Percentiles rank a stretch among this genome's conserved stretches.
Evolutionary conservation across 2,113 vertebrate genomes (phyloP).

Genomic region (Pelecanus crispus): DNA sequence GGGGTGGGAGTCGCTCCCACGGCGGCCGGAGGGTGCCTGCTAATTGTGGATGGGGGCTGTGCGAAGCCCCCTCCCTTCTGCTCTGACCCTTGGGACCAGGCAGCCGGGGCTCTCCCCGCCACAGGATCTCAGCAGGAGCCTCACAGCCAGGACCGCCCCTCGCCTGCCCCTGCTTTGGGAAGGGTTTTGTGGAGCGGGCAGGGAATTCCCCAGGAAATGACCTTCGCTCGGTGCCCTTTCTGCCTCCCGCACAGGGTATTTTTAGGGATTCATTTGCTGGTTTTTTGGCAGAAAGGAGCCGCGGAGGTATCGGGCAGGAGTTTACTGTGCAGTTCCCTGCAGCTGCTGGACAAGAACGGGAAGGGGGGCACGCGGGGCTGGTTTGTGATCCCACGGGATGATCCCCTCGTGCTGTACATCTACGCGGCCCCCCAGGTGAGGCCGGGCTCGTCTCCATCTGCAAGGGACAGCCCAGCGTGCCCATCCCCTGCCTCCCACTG

Average conservation of each 20-base stretch:
- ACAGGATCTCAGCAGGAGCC: neutral
- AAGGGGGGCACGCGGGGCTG: conserved; percentile 59
- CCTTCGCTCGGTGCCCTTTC: accelerated
- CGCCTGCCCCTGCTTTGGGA: neutral
- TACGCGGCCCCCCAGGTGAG: conserved; percentile 76
- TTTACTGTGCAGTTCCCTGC: conserved; percentile 75
- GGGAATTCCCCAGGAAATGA: neutral
- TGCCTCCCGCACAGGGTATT: neutral
- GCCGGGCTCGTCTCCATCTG: accelerated
- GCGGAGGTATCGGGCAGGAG: conserved; percentile 34
- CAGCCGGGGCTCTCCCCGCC: neutral
- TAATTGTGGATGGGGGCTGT: neutral
- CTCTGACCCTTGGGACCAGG: neutral
- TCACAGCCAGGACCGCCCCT: neutral
- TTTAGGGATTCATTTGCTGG: neutral
- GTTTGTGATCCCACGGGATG: conserved; percentile 71
- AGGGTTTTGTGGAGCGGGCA: neutral
- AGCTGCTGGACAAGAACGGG: conserved; percentile 69
- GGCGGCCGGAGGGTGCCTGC: neutral
- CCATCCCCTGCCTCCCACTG: neutral
- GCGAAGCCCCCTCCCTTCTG: neutral
- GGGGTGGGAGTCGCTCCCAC: neutral
- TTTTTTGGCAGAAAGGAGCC: conserved; percentile 64
- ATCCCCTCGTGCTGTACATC: conserved; percentile 75
- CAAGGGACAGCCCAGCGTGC: accelerated